A percentile compares a stretch with the other conserved stretches of the same genome.
Conservation (phyloP, 2,797 vertebrate genomes). For the Delichon dasypus region DNA sequence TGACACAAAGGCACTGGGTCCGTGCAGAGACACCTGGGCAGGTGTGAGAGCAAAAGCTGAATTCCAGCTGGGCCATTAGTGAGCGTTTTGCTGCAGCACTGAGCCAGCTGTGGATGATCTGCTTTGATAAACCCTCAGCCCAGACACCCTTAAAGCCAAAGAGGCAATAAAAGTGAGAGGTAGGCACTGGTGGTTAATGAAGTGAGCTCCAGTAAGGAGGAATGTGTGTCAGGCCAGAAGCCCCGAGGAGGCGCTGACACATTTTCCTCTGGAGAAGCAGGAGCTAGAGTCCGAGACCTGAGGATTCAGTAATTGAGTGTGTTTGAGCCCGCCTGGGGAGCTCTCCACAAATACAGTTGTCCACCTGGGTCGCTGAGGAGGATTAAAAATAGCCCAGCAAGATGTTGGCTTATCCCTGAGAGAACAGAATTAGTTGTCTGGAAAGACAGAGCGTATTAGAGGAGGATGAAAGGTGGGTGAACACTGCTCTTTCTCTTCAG, state of each 20-base stretch:
- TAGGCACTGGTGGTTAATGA: neutral
- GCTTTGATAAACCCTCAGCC: conserved; percentile 13
- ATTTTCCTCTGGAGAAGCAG: conserved; percentile 16
- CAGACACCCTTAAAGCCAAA: neutral
- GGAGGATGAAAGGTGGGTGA: conserved; percentile 15
- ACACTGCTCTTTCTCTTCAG: neutral
- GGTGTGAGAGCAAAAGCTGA: neutral
- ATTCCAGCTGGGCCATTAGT: conserved; percentile 2
- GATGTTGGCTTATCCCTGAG: conserved; percentile 5
- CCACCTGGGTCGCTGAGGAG: neutral
- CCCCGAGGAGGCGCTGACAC: neutral
- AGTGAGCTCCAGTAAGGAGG: neutral
- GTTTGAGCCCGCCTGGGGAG: neutral
- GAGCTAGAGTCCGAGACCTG: neutral
- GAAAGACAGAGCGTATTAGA: neutral
- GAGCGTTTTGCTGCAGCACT: neutral
- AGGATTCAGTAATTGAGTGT: conserved; percentile 18
- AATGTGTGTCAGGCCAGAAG: conserved; percentile 24
- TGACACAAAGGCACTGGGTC: neutral
- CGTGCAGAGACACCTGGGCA: neutral
- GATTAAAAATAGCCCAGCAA: conserved; percentile 36
- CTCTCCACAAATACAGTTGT: neutral
- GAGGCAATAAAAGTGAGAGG: neutral
- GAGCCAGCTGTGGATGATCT: neutral
- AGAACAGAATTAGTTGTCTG: conserved; percentile 28